Conservation (phyloP, 2,113 vertebrate species). For the Heloderma charlesbogerti region DNA sequence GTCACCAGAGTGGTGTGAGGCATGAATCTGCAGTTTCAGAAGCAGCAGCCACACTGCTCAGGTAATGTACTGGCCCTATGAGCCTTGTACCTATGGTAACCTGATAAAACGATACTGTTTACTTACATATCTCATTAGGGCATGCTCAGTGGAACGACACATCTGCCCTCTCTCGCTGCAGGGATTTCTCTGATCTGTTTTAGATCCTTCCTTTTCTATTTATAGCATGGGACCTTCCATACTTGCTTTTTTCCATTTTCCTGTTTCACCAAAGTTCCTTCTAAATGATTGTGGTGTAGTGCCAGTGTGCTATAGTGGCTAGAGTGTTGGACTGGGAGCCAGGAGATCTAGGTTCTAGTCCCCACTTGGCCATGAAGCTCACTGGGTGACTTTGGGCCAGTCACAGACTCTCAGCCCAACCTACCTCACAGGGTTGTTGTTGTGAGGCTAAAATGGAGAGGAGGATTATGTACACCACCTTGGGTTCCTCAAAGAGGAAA, state of each 20-base stretch:
- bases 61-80: not conserved
- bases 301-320: too few species aligned
- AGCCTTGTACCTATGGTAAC: not conserved
- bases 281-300: too few species aligned
- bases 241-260: not conserved
- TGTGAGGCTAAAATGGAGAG: too few species aligned
- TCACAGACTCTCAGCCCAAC: too few species aligned
- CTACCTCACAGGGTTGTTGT: too few species aligned
- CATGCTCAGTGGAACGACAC: too few species aligned
- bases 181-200: not conserved
- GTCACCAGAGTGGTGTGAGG: not conserved
- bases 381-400: too few species aligned
- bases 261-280: not conserved
- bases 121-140: not conserved
- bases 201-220: not conserved
- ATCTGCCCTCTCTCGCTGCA: not conserved
- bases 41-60: not conserved
- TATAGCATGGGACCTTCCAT: not conserved
- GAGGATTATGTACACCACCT: too few species aligned
- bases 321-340: too few species aligned
- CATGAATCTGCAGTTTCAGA: not conserved
- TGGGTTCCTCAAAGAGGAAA: too few species aligned
- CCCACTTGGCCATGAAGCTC: too few species aligned
- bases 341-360: too few species aligned
- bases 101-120: not conserved